phyloP scores from a whole-genome alignment of 2,797 vertebrate genomes.

The Takifugu ocellatus region DNA sequence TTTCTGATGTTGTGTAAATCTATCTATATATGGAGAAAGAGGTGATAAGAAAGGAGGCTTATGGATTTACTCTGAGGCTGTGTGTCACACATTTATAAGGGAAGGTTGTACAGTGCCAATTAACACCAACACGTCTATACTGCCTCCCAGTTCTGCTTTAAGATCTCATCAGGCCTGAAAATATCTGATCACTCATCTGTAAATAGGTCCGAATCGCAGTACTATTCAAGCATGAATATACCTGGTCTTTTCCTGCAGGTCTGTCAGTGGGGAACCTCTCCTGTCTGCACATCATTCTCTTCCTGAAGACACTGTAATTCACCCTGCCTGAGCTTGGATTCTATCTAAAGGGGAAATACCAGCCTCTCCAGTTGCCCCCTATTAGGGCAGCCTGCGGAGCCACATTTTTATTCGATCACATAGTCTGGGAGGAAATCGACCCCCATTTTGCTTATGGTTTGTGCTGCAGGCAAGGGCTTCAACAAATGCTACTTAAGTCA shows the following conservation, averaged over 20 bases:
- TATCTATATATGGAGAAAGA: neutral
- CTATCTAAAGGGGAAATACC: constrained; percentile 56
- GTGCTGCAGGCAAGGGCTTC: constrained; percentile 30
- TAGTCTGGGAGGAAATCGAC: constrained; percentile 58
- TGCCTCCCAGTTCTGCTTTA: neutral
- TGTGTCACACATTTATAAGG: constrained; percentile 18
- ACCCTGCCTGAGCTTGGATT: constrained; percentile 48
- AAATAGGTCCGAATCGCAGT: no score
- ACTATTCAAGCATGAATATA: no score
- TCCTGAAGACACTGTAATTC: constrained; percentile 37
- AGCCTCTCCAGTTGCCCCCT: constrained; percentile 59
- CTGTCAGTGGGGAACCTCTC: no score
- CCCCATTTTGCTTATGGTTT: constrained; percentile 37
- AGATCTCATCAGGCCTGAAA: no score
- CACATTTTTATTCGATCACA: constrained; percentile 58
- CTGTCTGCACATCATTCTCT: constrained; percentile 6
- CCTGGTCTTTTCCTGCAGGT: no score
- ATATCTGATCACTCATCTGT: no score
- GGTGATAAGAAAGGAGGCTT: neutral
- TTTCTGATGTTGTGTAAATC: neutral
- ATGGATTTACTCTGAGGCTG: constrained; percentile 25
- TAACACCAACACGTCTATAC: constrained; percentile 28
- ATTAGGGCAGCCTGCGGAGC: constrained; percentile 59
- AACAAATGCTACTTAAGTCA: constrained; percentile 57
- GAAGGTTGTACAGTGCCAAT: constrained; percentile 36